Percentiles rank a stretch among this genome's conserved stretches.
Conservation (phyloP, 2,888 invertebrate genomes). For the Drosophila crucigera region DNA sequence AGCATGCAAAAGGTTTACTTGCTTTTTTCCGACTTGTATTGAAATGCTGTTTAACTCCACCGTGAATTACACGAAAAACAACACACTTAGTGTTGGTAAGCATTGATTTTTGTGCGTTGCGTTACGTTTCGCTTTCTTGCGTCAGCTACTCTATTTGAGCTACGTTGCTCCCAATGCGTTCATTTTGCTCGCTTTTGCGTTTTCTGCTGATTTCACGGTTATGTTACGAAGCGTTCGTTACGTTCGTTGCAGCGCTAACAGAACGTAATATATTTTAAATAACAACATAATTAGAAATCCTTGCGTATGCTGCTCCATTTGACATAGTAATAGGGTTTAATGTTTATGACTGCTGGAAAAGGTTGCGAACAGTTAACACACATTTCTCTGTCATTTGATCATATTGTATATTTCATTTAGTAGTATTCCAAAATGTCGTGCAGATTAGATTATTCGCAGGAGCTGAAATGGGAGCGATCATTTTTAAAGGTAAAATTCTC, state of each 20-base stretch:
- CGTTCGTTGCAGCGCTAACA: not conserved
- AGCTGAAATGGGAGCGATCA: constrained; percentile 22
- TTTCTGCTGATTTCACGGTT: not conserved
- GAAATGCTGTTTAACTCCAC: constrained; percentile 59
- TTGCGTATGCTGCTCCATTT: not conserved
- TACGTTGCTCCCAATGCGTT: constrained; percentile 6
- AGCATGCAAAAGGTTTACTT: constrained; percentile 14
- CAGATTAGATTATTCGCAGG: constrained; percentile 21
- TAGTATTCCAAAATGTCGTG: constrained; percentile 26
- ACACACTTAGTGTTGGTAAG: constrained; percentile 43
- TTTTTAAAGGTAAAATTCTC: constrained; percentile 30
- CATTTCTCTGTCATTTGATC: not conserved
- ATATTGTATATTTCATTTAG: constrained; percentile 5
- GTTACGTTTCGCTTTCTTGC: constrained; percentile 5
- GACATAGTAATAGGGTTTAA: not conserved
- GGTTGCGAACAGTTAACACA: not conserved
- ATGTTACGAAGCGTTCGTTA: not conserved
- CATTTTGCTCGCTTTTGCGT: constrained; percentile 14
- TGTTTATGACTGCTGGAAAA: not conserved
- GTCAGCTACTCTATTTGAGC: constrained; percentile 7
- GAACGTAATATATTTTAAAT: not conserved
- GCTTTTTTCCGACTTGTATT: constrained; percentile 46
- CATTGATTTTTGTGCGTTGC: not conserved
- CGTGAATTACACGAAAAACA: constrained; percentile 51
- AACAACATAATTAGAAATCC: not conserved